These are phyloP conservation scores for Forficula auricularia DNA, from an alignment of 1,140 invertebrate species.

Conservation along the genomic window DNA sequence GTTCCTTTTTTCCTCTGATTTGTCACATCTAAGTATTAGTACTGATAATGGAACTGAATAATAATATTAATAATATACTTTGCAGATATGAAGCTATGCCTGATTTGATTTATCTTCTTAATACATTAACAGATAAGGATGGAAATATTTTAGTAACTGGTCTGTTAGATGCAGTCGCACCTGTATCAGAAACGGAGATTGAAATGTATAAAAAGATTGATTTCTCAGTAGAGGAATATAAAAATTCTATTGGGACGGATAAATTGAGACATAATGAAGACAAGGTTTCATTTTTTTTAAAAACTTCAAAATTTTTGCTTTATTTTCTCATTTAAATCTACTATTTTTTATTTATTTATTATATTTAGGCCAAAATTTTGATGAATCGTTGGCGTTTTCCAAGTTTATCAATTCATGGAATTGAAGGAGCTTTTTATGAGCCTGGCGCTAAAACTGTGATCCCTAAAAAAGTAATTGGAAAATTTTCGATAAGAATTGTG, in stretches of 20 bases:
- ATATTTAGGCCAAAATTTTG: conserved; percentile 39
- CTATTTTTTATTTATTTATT: conserved; percentile 7
- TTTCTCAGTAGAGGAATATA: conserved; percentile 71
- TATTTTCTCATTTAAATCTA: neutral
- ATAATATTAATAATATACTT: conserved; percentile 12
- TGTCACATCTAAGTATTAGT: no score
- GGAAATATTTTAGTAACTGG: conserved; percentile 68
- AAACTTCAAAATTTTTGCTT: neutral
- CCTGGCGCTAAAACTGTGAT: conserved; percentile 90
- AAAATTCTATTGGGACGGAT: conserved; percentile 47
- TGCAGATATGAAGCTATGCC: conserved; percentile 65
- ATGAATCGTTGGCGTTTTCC: conserved; percentile 87
- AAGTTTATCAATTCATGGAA: conserved; percentile 78
- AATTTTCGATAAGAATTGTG: conserved; percentile 90
- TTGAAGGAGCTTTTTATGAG: conserved; percentile 83
- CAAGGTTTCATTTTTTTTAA: conserved; percentile 32
- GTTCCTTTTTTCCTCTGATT: no score
- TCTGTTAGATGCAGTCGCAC: conserved; percentile 60
- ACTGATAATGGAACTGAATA: no score
- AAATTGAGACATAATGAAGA: conserved; percentile 56
- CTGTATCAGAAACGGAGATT: conserved; percentile 55
- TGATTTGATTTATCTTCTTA: conserved; percentile 70
- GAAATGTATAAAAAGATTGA: conserved; percentile 72
- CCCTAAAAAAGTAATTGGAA: conserved; percentile 83
- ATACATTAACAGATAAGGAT: conserved; percentile 62